Conservation (phyloP, 2,113 vertebrate genomes). For the Corapipo altera region DNA sequence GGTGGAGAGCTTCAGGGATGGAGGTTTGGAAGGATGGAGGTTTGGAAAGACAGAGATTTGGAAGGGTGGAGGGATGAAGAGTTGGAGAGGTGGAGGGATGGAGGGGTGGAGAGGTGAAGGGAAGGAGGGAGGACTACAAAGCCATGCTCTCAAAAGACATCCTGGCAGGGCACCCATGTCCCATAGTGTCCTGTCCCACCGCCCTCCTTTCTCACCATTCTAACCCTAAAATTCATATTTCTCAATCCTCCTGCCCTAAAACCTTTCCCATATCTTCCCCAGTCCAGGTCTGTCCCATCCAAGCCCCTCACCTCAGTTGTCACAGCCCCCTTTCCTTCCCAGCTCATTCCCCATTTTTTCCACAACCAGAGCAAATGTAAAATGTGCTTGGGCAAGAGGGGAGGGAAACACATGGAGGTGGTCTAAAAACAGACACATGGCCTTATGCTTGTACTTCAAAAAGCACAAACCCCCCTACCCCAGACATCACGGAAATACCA, state of each 20-base stretch:
- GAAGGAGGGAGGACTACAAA: not conserved
- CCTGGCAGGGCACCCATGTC: not conserved
- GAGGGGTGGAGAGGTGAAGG: not conserved
- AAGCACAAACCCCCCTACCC: not conserved
- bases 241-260: not conserved
- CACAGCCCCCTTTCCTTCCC: not conserved
- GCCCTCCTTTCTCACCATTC: not conserved
- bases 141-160: not conserved
- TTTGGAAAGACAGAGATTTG: not conserved
- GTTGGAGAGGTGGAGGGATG: not conserved
- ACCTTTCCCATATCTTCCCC: not conserved
- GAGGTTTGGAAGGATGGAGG: not conserved
- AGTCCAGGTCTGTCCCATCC: not conserved
- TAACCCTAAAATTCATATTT: not conserved
- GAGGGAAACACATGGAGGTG: not conserved
- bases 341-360: not conserved
- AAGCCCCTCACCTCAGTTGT: not conserved
- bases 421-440: not conserved
- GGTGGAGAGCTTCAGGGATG: not conserved
- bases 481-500: not conserved
- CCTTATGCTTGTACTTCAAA: not conserved
- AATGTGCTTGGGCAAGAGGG: not conserved
- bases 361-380: not conserved
- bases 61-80: not conserved
- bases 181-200: not conserved